Base-by-base conservation (phyloP, 2,888 invertebrate genomes). In the Chouioia cunea region DNA sequence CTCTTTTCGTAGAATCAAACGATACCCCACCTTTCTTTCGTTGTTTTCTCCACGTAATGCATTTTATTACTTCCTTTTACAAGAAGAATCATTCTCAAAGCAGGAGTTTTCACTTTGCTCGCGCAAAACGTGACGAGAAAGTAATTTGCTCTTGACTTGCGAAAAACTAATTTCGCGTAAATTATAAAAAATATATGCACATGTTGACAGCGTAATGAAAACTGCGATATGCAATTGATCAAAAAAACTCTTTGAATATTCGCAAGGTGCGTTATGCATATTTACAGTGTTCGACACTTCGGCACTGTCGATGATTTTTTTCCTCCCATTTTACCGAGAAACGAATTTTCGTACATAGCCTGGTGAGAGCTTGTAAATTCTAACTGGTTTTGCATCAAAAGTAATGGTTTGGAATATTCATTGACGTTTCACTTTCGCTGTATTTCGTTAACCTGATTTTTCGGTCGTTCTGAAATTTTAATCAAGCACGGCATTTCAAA, bases 401-500 rank as follows among this genome's bases (percentile, higher is more conserved):
- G 48, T 18, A n/a, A 57, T 43, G 18, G 56, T 16, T 20, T 23
- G 48, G 46, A 57, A 56, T 43, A 22, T 57, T 43, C 36, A 65
- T 50, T 48, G 16, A 20, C 36, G 56, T 15, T 27, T 50, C 18
- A 48, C 56, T 47, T 27, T 36, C 4, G 10, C 48, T 18, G 57
- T 23, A 46, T 65, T 57, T 65, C 57, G 56, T 57, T 57, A 65
- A 57, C 56, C 57, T 22, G 36, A 50, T 65, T 57, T 65, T 36
- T 20, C 4, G n/a, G 57, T 43, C 56, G 56, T 57, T 65, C 57
- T 43, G 43, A 65, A 56, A 65, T 57, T 47, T 65, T 57, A 64
- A 64, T 64, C 59, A 48, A 12, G 4, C 59, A 27, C 36, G 6
- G 6, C 36, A 10, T 1, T 36, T 36, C 6, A 36, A 36, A 36